phyloP scores from a whole-genome alignment of 2,113 vertebrate genomes.

The Nansenia antarctica region DNA sequence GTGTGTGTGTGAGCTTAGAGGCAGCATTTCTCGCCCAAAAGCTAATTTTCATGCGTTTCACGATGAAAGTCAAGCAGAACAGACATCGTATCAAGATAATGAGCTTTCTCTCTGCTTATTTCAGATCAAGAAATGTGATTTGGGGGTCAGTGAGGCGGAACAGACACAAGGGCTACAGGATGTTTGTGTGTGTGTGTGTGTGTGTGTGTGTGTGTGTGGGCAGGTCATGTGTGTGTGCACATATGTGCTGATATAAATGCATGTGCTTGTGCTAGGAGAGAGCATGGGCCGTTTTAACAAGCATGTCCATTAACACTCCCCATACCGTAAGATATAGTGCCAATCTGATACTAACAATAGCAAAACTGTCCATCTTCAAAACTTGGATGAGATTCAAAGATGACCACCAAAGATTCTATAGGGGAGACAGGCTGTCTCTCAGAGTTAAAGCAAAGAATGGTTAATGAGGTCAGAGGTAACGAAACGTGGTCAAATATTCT shows the following conservation, averaged over 20 bases:
- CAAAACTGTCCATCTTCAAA: too few species aligned
- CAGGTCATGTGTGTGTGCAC: neutral
- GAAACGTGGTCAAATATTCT: too few species aligned
- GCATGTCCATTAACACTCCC: too few species aligned
- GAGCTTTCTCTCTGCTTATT: neutral
- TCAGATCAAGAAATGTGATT: neutral
- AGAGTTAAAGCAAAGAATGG: too few species aligned
- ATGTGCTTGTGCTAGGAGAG: neutral
- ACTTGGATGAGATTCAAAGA: too few species aligned
- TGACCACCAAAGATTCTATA: too few species aligned
- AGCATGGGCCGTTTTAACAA: neutral
- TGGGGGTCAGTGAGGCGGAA: neutral
- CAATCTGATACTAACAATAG: too few species aligned
- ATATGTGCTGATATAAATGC: neutral
- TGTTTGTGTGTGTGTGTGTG: neutral
- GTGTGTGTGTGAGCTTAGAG: neutral
- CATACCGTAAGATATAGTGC: too few species aligned
- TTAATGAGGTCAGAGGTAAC: too few species aligned
- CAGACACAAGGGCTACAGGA: neutral
- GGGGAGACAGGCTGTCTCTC: too few species aligned
- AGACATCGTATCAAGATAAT: neutral
- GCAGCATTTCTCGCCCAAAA: neutral
- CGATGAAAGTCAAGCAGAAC: neutral
- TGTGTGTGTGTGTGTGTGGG: neutral
- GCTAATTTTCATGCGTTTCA: neutral